Base-by-base conservation (phyloP, 2,888 invertebrate species). In the Hartigia nigra region DNA sequence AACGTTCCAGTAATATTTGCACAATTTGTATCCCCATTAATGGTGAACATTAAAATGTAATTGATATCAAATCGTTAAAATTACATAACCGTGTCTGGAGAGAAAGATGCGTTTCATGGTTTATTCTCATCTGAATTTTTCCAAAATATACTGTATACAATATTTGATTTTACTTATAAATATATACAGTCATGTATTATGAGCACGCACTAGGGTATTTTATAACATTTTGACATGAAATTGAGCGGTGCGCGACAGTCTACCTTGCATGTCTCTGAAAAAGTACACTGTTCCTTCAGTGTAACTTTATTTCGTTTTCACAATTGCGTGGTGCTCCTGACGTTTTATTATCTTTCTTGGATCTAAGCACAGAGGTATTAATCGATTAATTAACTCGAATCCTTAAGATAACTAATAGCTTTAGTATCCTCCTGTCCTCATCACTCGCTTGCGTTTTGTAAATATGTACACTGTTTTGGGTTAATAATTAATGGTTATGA, bases 91-190 rank as follows among this genome's bases (percentile, higher is more conserved):
- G 34, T 35, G 36, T 34, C 34, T 31, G 36, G 36, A 34, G 75
- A 75, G 37, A 75, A 36, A 75, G 75, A 77, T 77, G 31, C 31
- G 79, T 83, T 81, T 88, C 86, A 84, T 86, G 86, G 83, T 89
- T 89, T 87, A 88, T 89, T 88, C 87, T 88, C 86, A 88, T 88
- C 86, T 88, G 88, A 90, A 90, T 88, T 89, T 88, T 87, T 88
- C 87, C 90, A 91, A 91, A 91, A 91, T 91, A 91, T 90, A 90
- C 89, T 90, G 91, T 91, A 91, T 91, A 91, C 90, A 91, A 90
- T 91, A 89, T 91, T 90, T 89, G 88, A 90, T 86, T 90, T 89
- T 87, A 89, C 88, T 89, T 90, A 90, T 90, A 90, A 88, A 90
- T 91, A 90, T 91, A 89, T 91, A 91, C 91, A 91, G 89, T 90